Evolutionary conservation across 1,140 invertebrate genomes (phyloP).

Genomic region (Physella acuta): DNA sequence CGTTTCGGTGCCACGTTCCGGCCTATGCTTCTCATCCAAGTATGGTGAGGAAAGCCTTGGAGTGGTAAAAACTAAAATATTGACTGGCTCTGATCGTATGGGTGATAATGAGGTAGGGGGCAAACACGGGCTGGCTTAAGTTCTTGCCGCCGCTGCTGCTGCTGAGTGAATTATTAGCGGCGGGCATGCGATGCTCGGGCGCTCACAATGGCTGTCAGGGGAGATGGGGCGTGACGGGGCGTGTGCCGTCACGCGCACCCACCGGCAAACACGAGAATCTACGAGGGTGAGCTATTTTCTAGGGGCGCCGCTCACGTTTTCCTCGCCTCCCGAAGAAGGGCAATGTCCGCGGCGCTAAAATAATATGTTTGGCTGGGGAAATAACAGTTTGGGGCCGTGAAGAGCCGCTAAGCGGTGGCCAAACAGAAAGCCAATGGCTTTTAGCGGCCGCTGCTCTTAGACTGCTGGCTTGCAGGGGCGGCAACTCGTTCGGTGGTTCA

Average conservation of each 20-base stretch:
- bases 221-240: not conserved
- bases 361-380: conserved; percentile 16
- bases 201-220: conserved; percentile 6
- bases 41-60: too few relatives aligned
- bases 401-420: not conserved
- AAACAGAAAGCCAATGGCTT: conserved; percentile 5
- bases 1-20: too few relatives aligned
- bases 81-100: too few relatives aligned
- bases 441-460: not conserved
- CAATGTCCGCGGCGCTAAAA: conserved; percentile 5
- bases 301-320: not conserved
- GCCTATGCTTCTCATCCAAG: too few relatives aligned
- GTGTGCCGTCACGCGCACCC: not conserved
- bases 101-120: too few relatives aligned
- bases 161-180: conserved; percentile 14
- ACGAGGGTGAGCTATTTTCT: not conserved
- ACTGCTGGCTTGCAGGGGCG: not conserved
- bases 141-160: too few relatives aligned
- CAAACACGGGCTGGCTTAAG: too few relatives aligned
- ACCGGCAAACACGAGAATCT: conserved; percentile 12
- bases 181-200: not conserved
- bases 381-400: not conserved
- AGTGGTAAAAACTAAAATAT: too few relatives aligned
- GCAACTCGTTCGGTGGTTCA: too few relatives aligned
- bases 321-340: not conserved